Base-by-base conservation (phyloP, 2,797 vertebrate species). In the Hoplostethus atlanticus region DNA sequence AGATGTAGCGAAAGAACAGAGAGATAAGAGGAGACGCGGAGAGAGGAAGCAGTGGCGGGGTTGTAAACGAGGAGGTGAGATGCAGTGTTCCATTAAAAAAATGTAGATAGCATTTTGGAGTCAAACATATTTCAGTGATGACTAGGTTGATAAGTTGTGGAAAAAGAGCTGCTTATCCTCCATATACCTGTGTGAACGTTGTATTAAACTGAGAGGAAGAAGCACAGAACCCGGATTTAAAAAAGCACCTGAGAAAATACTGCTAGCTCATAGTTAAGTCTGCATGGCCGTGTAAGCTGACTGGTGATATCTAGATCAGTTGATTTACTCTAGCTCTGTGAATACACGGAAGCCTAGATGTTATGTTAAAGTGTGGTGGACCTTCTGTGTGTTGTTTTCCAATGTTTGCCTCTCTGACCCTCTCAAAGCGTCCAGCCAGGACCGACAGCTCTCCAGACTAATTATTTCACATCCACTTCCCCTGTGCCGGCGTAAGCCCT, bases 391-490 rank as follows among this genome's bases (percentile, higher is more conserved):
- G 11, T 61, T 48, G 68, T 73, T 48, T 61, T 65, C 28, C 17
- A 0, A 15, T 11, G 51, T 12, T 51, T 7, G 3, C 68, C 52
- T 66, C 59, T 56, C 72, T 54, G 17, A 5, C 51, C 42, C 69
- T 73, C 51, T 70, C 46, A 12, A 40, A 16, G 55, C 52, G 64
- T 5, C 21, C 55, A 61, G 36, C 65, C 67, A 57, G 74, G 54
- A 52, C 74, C 6, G 13, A 50, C 21, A 28, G 64, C 79, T 70
- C 84, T 80, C 68, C 65, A 60, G 42, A 51, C 69, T 77, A 78
- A 73, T 85, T 56, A 74, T 84, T 80, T 79, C 76, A 82, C 56
- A 79, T 64, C 59, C 76, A 74, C 76, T 68, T 83, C 73, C 76
- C 73, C 52, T 70, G 64, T 25, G 79, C 68, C 79, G 73, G 80